These are phyloP conservation scores for Chrysocyon brachyurus DNA, from an alignment of 2,797 vertebrate genomes.

Conservation along the genomic window DNA sequence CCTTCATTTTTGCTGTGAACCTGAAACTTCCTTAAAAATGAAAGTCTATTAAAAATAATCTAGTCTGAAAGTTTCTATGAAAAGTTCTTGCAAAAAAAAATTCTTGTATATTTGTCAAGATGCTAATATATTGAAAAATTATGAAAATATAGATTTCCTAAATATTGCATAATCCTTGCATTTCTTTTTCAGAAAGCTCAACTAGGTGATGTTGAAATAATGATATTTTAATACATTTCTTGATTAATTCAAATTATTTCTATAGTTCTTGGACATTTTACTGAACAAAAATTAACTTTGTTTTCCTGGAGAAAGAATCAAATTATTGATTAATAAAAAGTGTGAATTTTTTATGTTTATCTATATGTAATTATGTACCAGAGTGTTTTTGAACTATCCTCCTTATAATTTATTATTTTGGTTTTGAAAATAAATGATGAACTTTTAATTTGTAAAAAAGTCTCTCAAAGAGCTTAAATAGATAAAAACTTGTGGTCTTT, in stretches of 20 bases:
- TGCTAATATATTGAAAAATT: not conserved
- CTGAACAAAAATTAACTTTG: not conserved
- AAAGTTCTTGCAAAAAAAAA: not conserved
- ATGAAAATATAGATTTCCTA: not conserved
- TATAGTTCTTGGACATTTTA: not conserved
- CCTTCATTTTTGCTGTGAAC: not conserved
- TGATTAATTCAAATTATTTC: not conserved
- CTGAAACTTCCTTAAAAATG: not conserved
- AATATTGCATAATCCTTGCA: not conserved
- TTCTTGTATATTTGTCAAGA: not conserved
- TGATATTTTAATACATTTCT: not conserved
- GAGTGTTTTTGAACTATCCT: not conserved
- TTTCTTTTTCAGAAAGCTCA: not conserved
- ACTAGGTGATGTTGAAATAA: not conserved
- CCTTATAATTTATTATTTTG: not conserved
- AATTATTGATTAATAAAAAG: not conserved
- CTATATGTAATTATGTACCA: not conserved
- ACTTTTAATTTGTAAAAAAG: slow-evolving; percentile 26
- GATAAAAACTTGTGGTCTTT: not conserved
- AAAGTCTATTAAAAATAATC: not conserved
- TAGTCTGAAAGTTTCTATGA: not conserved
- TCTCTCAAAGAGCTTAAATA: not conserved
- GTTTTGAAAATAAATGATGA: not conserved
- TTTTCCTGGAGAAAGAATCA: not conserved
- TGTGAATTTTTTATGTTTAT: not conserved